Conservation (phyloP, 2,888 invertebrate species). For the Steromphala cineraria region DNA sequence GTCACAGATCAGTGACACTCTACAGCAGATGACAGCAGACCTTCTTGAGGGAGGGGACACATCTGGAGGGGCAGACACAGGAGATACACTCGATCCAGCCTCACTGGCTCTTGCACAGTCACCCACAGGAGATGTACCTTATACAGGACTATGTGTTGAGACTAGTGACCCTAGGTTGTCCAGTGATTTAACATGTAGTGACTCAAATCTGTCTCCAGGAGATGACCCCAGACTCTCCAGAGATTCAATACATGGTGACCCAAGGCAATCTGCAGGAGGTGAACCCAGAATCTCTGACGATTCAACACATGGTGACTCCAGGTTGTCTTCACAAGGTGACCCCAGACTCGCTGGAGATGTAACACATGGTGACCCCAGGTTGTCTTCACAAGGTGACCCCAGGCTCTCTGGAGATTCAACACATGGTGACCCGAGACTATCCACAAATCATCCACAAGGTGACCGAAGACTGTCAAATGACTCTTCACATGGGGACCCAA, state of each 20-base stretch:
- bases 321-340: too few species aligned
- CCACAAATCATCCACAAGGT: too few species aligned
- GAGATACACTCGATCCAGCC: slow-evolving; percentile 17
- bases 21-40: slow-evolving; percentile 32
- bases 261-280: too few species aligned
- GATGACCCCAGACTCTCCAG: too few species aligned
- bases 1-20: slow-evolving; percentile 26
- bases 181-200: background rate
- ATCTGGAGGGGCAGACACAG: background rate
- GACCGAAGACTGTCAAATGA: background rate
- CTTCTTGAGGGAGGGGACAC: background rate
- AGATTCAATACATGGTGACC: too few species aligned
- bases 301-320: slow-evolving; percentile 14
- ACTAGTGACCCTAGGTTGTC: background rate
- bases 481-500: background rate
- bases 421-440: too few species aligned
- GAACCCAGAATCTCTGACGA: too few species aligned
- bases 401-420: too few species aligned
- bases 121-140: background rate
- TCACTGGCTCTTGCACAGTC: background rate
- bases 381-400: too few species aligned
- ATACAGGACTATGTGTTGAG: background rate
- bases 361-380: background rate
- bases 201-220: too few species aligned
- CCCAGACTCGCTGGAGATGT: too few species aligned